Percentiles rank a stretch among this genome's conserved stretches.
phyloP scores from a whole-genome alignment of 2,888 invertebrate species.

The Penaeus monodon region DNA sequence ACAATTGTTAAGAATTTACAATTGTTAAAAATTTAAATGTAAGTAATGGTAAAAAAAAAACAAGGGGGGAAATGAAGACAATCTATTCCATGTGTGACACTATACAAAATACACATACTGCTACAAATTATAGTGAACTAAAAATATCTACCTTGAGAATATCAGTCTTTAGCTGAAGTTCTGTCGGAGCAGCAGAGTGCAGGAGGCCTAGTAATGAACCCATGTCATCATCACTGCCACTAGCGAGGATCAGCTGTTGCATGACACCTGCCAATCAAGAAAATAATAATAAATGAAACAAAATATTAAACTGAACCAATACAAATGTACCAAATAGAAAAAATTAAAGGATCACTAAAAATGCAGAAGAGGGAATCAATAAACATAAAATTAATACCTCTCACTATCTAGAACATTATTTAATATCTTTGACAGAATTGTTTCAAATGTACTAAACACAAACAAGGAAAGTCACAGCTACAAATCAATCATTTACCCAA shows the following conservation, averaged over 20 bases:
- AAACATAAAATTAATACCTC: neutral
- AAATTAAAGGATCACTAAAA: neutral
- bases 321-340: neutral
- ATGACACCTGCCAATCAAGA: constrained; percentile 78
- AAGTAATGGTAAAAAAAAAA: neutral
- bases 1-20: neutral
- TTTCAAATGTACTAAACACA: too few relatives aligned
- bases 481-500: constrained; percentile 74
- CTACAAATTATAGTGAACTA: too few relatives aligned
- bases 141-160: constrained; percentile 79
- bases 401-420: neutral
- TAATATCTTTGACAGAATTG: too few relatives aligned
- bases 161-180: constrained; percentile 87
- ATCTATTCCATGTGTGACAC: neutral
- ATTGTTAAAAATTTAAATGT: neutral
- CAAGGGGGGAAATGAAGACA: neutral
- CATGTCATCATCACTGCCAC: constrained; percentile 97
- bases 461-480: neutral
- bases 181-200: constrained; percentile 87
- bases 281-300: neutral
- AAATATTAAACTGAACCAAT: too few relatives aligned
- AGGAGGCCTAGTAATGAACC: constrained; percentile 89
- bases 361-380: neutral
- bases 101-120: too few relatives aligned
- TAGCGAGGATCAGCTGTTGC: constrained; percentile 87